phyloP scores from a whole-genome alignment of 1,140 invertebrate species.

The Pteromalus puparum region DNA sequence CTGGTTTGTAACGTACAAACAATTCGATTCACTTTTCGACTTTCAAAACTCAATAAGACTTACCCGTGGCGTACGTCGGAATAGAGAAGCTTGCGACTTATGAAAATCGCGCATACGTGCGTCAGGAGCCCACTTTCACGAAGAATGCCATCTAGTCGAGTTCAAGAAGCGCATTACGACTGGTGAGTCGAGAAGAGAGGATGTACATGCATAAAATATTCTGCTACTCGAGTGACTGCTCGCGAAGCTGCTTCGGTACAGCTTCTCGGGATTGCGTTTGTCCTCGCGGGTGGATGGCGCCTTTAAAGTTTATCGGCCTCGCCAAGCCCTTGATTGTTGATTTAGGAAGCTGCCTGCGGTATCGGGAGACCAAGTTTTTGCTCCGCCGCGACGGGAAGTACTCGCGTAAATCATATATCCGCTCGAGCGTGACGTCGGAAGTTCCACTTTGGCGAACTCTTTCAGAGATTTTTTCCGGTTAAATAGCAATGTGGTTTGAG shows the following conservation, averaged over 20 bases:
- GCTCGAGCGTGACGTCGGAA: background rate
- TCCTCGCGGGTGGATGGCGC: background rate
- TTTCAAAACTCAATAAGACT: background rate
- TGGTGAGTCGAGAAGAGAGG: background rate
- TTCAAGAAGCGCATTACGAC: conserved; percentile 31
- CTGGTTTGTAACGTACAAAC: background rate
- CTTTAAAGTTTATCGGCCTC: conserved; percentile 46
- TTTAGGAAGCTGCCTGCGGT: conserved; percentile 24
- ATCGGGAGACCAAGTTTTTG: conserved; percentile 13
- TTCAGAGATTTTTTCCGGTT: background rate
- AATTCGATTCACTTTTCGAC: background rate
- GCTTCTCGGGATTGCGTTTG: background rate
- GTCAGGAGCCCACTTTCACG: background rate
- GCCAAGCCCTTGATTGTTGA: conserved; percentile 45
- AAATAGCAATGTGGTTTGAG: background rate
- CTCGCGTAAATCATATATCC: conserved; percentile 44
- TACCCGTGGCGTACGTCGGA: background rate
- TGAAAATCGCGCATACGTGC: background rate
- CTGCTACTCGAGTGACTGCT: background rate
- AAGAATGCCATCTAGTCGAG: conserved; percentile 6
- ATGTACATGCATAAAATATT: conserved; percentile 42
- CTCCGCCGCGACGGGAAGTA: background rate
- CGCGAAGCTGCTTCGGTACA: background rate
- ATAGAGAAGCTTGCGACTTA: background rate
- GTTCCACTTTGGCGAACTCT: background rate